Conservation (phyloP, 2,113 vertebrate genomes). For the Oryzias javanicus region DNA sequence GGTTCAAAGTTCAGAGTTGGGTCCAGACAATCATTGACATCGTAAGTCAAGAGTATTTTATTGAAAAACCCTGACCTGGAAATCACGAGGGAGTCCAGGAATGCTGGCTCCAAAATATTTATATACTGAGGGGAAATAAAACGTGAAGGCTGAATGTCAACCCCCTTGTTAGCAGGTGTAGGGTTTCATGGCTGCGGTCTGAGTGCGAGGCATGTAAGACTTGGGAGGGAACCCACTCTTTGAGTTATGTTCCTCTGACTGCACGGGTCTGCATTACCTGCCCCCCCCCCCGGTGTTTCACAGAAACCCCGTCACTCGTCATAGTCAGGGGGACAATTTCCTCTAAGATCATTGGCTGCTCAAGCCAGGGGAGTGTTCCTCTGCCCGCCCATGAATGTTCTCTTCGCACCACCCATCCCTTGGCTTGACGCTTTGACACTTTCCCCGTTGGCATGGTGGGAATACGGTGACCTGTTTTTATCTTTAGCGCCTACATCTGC, state of each 20-base stretch:
- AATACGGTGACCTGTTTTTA: conserved; percentile 36
- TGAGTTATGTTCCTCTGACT: conserved; percentile 48
- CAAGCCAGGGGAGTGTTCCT: conserved; percentile 34
- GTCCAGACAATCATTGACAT: conserved; percentile 63
- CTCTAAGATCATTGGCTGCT: conserved; percentile 42
- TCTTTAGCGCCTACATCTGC: neutral
- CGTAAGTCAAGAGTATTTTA: conserved; percentile 34
- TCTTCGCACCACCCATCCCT: conserved; percentile 26
- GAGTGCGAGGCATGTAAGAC: conserved; percentile 60
- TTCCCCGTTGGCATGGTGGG: conserved; percentile 22
- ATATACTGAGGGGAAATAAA: conserved; percentile 69
- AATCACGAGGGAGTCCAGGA: conserved; percentile 53
- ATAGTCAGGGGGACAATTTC: conserved; percentile 49
- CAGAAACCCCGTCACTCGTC: conserved; percentile 53
- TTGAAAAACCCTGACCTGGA: conserved; percentile 25
- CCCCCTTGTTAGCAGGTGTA: conserved; percentile 68
- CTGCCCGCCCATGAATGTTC: conserved; percentile 11
- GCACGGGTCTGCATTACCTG: conserved; percentile 40
- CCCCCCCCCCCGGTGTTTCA: conserved; percentile 45
- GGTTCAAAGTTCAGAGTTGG: conserved; percentile 69
- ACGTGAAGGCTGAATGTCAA: conserved; percentile 56
- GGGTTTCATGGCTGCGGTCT: conserved; percentile 63
- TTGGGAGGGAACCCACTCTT: conserved; percentile 64
- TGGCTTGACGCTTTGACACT: conserved; percentile 15
- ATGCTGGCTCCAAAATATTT: conserved; percentile 49